Base-by-base conservation (phyloP, 2,113 vertebrate genomes). In the Xiphophorus couchianus region DNA sequence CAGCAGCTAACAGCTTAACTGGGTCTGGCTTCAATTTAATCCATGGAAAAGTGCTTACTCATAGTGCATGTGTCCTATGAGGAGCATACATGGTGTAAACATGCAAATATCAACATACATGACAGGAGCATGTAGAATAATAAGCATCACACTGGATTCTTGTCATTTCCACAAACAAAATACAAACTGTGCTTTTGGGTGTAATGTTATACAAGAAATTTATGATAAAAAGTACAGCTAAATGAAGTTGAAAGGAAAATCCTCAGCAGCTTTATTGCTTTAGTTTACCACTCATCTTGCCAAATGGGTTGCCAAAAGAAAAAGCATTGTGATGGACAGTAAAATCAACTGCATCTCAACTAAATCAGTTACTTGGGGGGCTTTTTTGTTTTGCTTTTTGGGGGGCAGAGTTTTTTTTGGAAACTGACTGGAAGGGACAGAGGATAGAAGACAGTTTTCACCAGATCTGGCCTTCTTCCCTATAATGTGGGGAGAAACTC, bases 401-500 rank as follows among this genome's bases (percentile, higher is more conserved):
- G 35, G 2, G 9, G 35, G 35, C 30, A 30, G 1, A 22, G 4
- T 51, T 17, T 51, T 28, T 51, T 67, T 88, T 80, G 70, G 67
- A 48, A 69, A 62, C 62, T 35, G 58, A 77, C 65, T 37, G 76
- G 61, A 44, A 78, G 71, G 80, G 72, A 86, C 66, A 22, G 33
- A 66, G 58, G 73, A 31, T 44, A 68, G 42, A 69, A 84, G 76
- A 80, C 76, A 83, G 77, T 75, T 66, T 71, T 67, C 81, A 87
- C 88, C 82, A 83, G 78, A 86, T 74, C 87, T 84, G 86, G 77
- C 28, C 75, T 44, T 75, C 70, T 33, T 87, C 65, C 70, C 76
- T 92, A 75, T 87, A 86, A 90, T 93, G 89, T 91, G 89, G 85
- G 75, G 78, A 88, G 71, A 84, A 87, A 78, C 74, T 84, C 78